These are phyloP conservation scores for Eudyptes chrysolophus DNA, from an alignment of 2,113 vertebrate species.

Conservation along the genomic window DNA sequence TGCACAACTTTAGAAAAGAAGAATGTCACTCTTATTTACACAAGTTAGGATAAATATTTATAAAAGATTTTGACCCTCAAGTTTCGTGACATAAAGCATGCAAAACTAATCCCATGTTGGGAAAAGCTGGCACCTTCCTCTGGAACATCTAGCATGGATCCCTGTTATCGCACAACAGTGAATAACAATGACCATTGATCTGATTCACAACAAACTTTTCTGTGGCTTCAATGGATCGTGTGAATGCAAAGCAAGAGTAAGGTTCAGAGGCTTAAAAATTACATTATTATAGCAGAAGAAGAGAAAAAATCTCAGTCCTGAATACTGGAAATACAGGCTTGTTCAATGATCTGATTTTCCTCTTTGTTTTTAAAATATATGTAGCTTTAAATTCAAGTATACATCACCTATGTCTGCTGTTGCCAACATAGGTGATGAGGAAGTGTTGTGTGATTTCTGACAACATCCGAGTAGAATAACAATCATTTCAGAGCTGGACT, in stretches of 20 bases:
- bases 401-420: background rate
- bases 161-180: background rate
- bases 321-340: background rate
- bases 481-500: background rate
- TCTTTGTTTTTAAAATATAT: background rate
- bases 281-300: background rate
- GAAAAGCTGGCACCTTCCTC: background rate
- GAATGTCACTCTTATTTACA: background rate
- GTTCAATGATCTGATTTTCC: background rate
- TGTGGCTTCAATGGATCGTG: background rate
- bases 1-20: background rate
- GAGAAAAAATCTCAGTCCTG: background rate
- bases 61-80: background rate
- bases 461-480: background rate
- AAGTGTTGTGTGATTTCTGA: slow-evolving; percentile 15
- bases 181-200: background rate
- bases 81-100: background rate
- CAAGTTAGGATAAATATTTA: slow-evolving; percentile 30
- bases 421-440: background rate
- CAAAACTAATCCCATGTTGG: background rate
- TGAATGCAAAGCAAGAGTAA: background rate
- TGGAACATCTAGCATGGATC: background rate
- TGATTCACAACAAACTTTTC: background rate
- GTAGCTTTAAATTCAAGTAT: background rate
- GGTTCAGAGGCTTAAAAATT: background rate